phyloP scores from a whole-genome alignment of 1,140 invertebrate species.

The Drosophila busckii region DNA sequence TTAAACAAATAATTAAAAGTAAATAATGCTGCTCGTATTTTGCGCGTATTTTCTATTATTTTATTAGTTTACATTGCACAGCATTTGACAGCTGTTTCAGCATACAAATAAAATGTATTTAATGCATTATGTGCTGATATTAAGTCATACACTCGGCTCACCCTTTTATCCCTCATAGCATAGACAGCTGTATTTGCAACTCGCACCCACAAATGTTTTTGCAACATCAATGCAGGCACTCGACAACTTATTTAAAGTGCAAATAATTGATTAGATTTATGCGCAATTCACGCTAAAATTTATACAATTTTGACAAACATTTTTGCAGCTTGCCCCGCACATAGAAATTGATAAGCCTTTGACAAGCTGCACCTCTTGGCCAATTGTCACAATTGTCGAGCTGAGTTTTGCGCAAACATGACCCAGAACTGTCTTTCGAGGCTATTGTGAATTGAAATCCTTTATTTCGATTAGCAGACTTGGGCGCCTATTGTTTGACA shows the following conservation, averaged over 20 bases:
- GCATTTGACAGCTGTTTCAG: slow-evolving; percentile 16
- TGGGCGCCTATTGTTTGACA: slow-evolving; percentile 9
- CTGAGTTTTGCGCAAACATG: slow-evolving; percentile 58
- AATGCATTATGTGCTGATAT: slow-evolving; percentile 5
- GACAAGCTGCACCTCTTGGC: slow-evolving; percentile 11
- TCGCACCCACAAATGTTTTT: slow-evolving; percentile 41
- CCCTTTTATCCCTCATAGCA: no score
- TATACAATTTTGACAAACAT: slow-evolving; percentile 40
- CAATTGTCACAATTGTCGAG: slow-evolving; percentile 35
- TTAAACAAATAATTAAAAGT: no score
- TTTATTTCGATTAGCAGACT: slow-evolving; percentile 35
- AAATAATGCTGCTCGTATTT: no score
- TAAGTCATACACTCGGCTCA: slow-evolving; percentile 3
- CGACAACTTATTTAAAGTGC: no score
- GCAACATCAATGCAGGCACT: background rate
- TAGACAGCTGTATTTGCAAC: slow-evolving; percentile 47
- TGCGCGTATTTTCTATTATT: no score
- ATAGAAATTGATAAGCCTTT: background rate
- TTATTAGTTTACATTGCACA: no score
- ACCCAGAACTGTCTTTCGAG: slow-evolving; percentile 36
- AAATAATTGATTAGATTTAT: slow-evolving; percentile 38
- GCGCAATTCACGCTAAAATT: slow-evolving; percentile 22
- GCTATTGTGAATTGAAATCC: slow-evolving; percentile 26
- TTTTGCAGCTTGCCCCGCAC: slow-evolving; percentile 55
- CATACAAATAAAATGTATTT: background rate